Evolutionary conservation across 1,140 invertebrate species (phyloP).

Genomic region (Drosophila nebulosa): DNA sequence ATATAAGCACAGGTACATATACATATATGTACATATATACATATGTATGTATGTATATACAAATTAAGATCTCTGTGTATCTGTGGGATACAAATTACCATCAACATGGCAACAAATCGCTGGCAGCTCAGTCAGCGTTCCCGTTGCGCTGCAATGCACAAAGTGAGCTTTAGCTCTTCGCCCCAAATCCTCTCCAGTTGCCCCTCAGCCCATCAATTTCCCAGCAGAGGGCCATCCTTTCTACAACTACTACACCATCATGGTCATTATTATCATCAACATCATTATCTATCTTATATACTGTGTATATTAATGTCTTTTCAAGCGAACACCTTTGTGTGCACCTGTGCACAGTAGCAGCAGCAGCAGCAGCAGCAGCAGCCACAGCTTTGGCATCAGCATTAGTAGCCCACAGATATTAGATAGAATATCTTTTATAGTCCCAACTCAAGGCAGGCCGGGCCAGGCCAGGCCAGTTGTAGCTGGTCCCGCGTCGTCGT

Average conservation of each 20-base stretch:
- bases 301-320: constrained; percentile 38
- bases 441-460: neutral
- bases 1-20: neutral
- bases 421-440: neutral
- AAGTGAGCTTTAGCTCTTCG: constrained; percentile 30
- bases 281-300: neutral
- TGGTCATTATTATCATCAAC: neutral
- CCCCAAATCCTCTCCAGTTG: constrained; percentile 7
- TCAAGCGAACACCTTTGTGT: constrained; percentile 44
- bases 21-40: neutral
- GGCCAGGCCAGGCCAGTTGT: no score
- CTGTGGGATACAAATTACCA: constrained; percentile 47
- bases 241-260: neutral
- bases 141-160: constrained; percentile 61
- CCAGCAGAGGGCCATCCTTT: neutral
- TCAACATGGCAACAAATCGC: constrained; percentile 59
- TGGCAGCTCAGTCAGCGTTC: constrained; percentile 40
- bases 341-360: neutral
- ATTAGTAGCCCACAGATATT: neutral
- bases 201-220: neutral
- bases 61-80: neutral
- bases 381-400: neutral
- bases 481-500: no score
- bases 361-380: neutral
- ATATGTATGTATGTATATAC: neutral